phyloP scores from a whole-genome alignment of 1,140 invertebrate species.

The Temnothorax curvispinosus region DNA sequence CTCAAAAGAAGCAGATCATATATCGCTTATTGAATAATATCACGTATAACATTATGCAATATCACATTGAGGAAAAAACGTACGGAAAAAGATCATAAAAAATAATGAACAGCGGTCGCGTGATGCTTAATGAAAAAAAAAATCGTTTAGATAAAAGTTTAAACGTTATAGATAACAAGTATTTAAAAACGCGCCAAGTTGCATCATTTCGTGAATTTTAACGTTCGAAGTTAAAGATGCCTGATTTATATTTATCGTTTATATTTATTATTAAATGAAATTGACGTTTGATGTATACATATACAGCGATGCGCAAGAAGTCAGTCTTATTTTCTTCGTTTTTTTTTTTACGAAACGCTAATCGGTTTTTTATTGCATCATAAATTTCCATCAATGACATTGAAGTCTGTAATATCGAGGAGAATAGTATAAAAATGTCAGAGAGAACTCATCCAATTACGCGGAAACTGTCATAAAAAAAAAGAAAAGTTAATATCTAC shows the following conservation, averaged over 20 bases:
- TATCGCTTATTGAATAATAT: conserved; percentile 8
- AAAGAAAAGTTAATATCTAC: not conserved
- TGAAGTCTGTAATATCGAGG: not conserved
- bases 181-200: not conserved
- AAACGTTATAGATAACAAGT: not conserved
- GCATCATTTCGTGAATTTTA: not conserved
- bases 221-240: not conserved
- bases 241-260: not conserved
- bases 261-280: not conserved
- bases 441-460: not conserved
- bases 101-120: not conserved
- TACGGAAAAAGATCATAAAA: not conserved
- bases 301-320: too few species aligned
- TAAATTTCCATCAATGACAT: not conserved
- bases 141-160: conserved; percentile 29
- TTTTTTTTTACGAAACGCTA: not conserved
- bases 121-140: not conserved
- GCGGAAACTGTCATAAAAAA: not conserved
- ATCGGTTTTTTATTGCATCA: not conserved
- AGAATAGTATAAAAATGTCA: not conserved
- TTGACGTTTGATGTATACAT: not conserved
- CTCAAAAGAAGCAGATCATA: not conserved
- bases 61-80: not conserved
- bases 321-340: not conserved
- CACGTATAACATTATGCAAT: not conserved